Percentiles rank a stretch among this genome's conserved stretches.
phyloP scores from a whole-genome alignment of 1,140 invertebrate species.

The Panonychus citri region DNA sequence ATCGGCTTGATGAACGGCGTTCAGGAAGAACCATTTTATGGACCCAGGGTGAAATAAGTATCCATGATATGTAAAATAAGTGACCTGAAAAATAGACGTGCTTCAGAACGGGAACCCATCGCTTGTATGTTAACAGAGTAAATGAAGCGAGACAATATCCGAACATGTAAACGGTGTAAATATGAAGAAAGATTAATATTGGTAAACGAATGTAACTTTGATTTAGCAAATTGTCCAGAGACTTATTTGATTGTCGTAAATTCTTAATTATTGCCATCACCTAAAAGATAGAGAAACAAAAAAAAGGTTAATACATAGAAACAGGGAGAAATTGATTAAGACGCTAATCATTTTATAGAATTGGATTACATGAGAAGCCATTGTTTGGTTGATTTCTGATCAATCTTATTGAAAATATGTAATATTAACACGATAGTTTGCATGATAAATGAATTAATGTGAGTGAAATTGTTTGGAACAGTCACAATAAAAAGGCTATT shows the following conservation, averaged over 20 bases:
- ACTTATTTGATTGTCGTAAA: not conserved
- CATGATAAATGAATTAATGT: too few relatives aligned
- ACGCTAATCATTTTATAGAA: too few relatives aligned
- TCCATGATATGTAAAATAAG: slow-evolving; percentile 2
- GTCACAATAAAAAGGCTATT: too few relatives aligned
- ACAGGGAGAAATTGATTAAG: too few relatives aligned
- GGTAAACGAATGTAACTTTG: not conserved
- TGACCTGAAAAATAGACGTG: slow-evolving; percentile 8
- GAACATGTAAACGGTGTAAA: slow-evolving; percentile 32
- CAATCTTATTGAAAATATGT: too few relatives aligned
- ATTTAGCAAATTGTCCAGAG: not conserved
- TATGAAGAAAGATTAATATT: slow-evolving; percentile 1
- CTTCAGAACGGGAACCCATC: slow-evolving; percentile 23
- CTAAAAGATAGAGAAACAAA: not conserved
- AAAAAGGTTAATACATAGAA: not conserved
- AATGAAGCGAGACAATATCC: slow-evolving; percentile 63
- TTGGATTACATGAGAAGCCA: too few relatives aligned
- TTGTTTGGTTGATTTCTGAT: too few relatives aligned
- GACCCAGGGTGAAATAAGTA: not conserved
- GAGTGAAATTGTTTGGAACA: too few relatives aligned
- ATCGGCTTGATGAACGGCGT: too few relatives aligned
- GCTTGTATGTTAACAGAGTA: slow-evolving; percentile 39
- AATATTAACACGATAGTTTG: not conserved
- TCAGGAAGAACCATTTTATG: not conserved
- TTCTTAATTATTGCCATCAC: not conserved